Conservation (phyloP, 2,888 invertebrate genomes). For the Plebejus argus region DNA sequence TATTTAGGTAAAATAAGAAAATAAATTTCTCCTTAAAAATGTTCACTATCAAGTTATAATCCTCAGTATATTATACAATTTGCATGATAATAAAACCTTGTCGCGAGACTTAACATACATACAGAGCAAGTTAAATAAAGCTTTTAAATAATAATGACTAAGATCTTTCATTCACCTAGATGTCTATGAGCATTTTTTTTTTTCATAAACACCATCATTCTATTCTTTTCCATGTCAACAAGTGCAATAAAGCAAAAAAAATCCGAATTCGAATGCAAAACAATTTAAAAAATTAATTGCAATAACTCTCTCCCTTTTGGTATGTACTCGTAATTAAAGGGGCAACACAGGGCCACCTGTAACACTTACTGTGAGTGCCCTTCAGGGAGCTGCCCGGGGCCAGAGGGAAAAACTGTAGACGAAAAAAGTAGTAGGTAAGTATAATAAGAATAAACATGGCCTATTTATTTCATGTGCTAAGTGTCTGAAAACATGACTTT, state of each 20-base stretch:
- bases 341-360: conserved; percentile 65
- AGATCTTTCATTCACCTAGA: no score
- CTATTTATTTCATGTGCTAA: background rate
- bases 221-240: background rate
- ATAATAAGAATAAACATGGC: background rate
- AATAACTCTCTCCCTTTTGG: conserved; percentile 47
- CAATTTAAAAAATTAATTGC: conserved; percentile 14
- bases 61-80: no score
- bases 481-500: no score
- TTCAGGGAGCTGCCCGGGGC: conserved; percentile 50
- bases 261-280: background rate
- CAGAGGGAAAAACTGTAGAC: conserved; percentile 50
- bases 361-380: conserved; percentile 56
- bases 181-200: no score
- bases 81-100: no score
- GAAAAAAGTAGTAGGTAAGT: conserved; percentile 24
- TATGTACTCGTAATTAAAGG: conserved; percentile 69
- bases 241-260: background rate
- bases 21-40: no score
- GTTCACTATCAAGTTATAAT: no score
- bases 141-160: no score
- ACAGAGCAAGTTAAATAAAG: no score
- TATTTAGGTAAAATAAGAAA: no score
- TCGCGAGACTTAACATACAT: no score
- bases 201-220: no score